phyloP scores from a whole-genome alignment of 2,797 vertebrate genomes.

The Pogoniulus pusillus region DNA sequence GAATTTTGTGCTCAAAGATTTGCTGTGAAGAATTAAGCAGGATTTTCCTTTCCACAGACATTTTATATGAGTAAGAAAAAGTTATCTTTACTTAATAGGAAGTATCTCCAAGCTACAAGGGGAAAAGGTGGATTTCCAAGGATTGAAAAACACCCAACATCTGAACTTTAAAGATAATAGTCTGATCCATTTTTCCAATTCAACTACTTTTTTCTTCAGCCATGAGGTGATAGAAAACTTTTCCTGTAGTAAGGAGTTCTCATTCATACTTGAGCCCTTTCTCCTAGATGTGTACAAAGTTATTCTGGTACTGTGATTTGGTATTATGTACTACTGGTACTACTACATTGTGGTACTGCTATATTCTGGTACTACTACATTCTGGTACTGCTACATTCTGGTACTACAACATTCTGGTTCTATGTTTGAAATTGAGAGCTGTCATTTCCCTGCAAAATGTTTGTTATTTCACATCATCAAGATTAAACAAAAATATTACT shows the following conservation, averaged over 20 bases:
- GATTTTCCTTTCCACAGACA: background rate
- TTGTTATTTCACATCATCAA: background rate
- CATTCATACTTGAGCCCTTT: background rate
- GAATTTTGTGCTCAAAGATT: background rate
- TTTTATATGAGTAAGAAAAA: background rate
- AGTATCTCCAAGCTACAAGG: background rate
- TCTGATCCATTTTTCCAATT: background rate
- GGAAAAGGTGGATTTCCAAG: background rate
- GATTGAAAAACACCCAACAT: background rate
- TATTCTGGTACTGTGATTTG: too few relatives aligned
- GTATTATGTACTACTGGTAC: too few relatives aligned
- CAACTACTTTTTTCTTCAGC: background rate
- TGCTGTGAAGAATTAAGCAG: background rate
- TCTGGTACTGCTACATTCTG: too few relatives aligned
- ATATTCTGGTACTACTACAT: too few relatives aligned
- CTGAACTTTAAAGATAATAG: background rate
- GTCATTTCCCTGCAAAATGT: background rate
- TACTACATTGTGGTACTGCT: too few relatives aligned
- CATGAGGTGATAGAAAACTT: background rate
- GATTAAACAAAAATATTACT: background rate
- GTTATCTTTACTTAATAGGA: background rate
- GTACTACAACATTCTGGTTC: too few relatives aligned
- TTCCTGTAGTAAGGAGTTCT: background rate
- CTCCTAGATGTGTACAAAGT: background rate
- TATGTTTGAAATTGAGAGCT: background rate